Percentiles rank a stretch among this genome's conserved stretches.
Conservation (phyloP, 2,888 invertebrate genomes). For the Drosophila parthenogenetica region DNA sequence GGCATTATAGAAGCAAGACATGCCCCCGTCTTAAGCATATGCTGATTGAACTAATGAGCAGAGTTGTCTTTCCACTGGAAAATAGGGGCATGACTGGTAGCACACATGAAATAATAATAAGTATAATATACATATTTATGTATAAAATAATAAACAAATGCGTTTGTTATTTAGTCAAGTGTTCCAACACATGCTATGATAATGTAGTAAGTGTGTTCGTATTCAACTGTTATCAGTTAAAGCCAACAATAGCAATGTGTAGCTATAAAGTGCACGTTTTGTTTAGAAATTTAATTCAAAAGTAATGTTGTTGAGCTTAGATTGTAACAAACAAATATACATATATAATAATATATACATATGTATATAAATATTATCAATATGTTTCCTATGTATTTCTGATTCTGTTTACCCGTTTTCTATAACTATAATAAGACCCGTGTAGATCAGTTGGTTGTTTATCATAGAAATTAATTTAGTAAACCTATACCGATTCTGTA, state of each 20-base stretch:
- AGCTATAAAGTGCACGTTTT: not conserved
- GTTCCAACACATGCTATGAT: not conserved
- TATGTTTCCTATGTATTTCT: not conserved
- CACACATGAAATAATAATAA: not conserved
- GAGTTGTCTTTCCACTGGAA: conserved; percentile 17
- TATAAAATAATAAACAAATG: not conserved
- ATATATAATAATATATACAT: not conserved
- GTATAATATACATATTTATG: not conserved
- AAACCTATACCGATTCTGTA: too few relatives aligned
- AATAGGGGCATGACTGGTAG: conserved; percentile 7
- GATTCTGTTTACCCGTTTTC: not conserved
- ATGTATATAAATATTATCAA: not conserved
- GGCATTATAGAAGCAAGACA: conserved; percentile 22
- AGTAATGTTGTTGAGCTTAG: not conserved
- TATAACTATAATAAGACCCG: too few relatives aligned
- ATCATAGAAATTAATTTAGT: too few relatives aligned
- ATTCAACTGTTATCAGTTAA: conserved; percentile 15
- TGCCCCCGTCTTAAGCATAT: conserved; percentile 27
- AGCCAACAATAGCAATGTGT: too few relatives aligned
- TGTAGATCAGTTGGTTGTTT: too few relatives aligned
- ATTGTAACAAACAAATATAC: not conserved
- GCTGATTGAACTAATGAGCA: conserved; percentile 40
- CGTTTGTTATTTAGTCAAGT: not conserved
- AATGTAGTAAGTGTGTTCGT: not conserved
- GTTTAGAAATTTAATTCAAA: not conserved